Evolutionary conservation across 1,140 invertebrate genomes (phyloP), one percentile per base, ranked within the genome.

Genomic region (Macrocentrus cingulum): DNA sequence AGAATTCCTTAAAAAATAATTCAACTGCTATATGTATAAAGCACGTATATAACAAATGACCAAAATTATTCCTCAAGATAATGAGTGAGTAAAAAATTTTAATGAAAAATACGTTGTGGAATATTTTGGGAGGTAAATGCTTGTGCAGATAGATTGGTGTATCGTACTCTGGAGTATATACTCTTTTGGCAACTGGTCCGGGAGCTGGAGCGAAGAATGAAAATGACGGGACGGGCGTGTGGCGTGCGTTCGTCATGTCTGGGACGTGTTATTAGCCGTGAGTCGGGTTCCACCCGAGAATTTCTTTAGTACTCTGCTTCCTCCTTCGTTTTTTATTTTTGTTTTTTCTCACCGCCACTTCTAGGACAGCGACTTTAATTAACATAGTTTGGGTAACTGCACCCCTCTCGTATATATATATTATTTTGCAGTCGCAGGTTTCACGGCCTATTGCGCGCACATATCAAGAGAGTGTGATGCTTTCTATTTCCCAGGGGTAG

Each of bases 261-360:
- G 66, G 69, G 67, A 71, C 66, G 64, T 69, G 66, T 69, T 69
- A 71, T 69, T 71, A 71, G 62, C 67, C 46, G 61, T 61, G 65
- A 65, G 58, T 60, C 39, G 41, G 45, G 37, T 51, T 49, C 36
- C 54, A 56, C 32, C 41, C n/a, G 49, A 16, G 18, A 19, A 29
- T 46, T 57, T 56, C 42, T 56, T 46, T 20, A 23, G 20, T 36
- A 41, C 25, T 34, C 42, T 56, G 49, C 57, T 59, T 55, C 39
- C 55, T 61, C 59, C 60, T 53, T 54, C 58, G 62, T 62, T 55
- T 55, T 63, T 59, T 62, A 39, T 56, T 53, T 61, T 60, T 59
- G 61, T 54, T 59, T 48, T 63, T 62, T 57, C 18, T 51, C 56
- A 18, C 54, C n/a, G 23, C 39, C 36, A 53, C 51, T 55, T 50